Conservation (phyloP, 2,797 vertebrate species). For the Aldrovandia affinis region DNA sequence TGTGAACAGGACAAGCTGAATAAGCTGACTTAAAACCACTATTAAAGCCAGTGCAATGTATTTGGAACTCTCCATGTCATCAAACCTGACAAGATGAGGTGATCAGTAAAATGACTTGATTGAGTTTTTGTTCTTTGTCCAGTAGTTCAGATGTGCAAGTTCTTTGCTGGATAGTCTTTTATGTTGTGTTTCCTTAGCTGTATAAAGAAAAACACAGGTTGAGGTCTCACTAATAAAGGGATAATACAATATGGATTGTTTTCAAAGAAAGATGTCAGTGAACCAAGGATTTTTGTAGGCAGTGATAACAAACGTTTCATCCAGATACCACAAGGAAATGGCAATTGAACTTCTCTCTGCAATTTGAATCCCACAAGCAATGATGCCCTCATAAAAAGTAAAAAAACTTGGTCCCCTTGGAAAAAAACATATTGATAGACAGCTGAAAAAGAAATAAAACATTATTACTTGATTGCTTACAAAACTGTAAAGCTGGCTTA, state of each 20-base stretch:
- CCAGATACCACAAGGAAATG: too few relatives aligned
- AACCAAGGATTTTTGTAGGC: background rate
- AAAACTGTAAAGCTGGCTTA: background rate
- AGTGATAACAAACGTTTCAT: background rate
- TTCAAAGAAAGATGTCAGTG: background rate
- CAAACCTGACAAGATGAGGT: background rate
- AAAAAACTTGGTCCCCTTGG: background rate
- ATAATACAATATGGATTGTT: background rate
- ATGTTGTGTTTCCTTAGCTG: background rate
- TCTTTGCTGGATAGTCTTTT: background rate
- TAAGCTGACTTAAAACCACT: conserved; percentile 45
- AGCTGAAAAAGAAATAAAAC: conserved; percentile 3
- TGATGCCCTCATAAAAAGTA: background rate
- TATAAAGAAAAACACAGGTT: background rate
- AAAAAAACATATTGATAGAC: too few relatives aligned
- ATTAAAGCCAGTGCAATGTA: conserved; percentile 37
- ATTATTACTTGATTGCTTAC: background rate
- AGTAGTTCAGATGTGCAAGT: background rate
- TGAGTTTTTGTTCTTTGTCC: background rate
- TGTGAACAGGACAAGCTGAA: conserved; percentile 54
- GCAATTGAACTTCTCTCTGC: too few relatives aligned
- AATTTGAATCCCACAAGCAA: background rate
- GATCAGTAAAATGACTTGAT: background rate
- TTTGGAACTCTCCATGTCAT: conserved; percentile 54
- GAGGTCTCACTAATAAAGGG: background rate